Percentiles rank a stretch among this genome's conserved stretches.
Conservation (phyloP, 2,797 vertebrate genomes). For the Coreius guichenoti region DNA sequence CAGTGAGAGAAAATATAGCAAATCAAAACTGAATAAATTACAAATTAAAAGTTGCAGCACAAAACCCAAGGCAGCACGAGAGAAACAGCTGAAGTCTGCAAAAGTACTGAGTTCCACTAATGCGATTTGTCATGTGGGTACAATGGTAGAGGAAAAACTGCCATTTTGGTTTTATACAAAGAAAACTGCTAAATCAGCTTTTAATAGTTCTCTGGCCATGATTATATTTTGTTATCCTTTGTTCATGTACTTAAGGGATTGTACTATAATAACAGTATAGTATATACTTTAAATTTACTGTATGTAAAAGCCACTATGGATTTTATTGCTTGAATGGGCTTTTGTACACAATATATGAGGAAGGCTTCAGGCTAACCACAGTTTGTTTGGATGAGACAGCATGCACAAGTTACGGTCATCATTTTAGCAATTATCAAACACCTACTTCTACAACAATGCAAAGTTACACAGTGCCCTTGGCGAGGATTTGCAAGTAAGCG, state of each 20-base stretch:
- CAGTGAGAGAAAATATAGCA: slow-evolving; percentile 41
- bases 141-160: neutral
- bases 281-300: neutral
- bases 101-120: slow-evolving; percentile 1
- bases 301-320: slow-evolving; percentile 37
- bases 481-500: slow-evolving; percentile 38
- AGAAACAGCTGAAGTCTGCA: slow-evolving; percentile 29
- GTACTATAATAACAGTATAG: neutral
- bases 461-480: slow-evolving; percentile 29
- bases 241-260: neutral
- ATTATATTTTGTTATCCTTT: neutral
- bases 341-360: slow-evolving; percentile 33
- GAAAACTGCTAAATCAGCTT: neutral
- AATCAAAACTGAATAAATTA: slow-evolving; percentile 51
- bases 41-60: slow-evolving; percentile 41
- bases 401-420: slow-evolving; percentile 22
- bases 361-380: slow-evolving; percentile 38
- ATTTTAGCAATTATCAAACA: slow-evolving; percentile 45
- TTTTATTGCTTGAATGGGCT: slow-evolving; percentile 36
- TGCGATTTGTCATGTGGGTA: slow-evolving; percentile 1
- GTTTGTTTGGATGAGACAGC: slow-evolving; percentile 38
- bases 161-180: neutral
- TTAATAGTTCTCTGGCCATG: neutral
- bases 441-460: slow-evolving; percentile 29
- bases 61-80: slow-evolving; percentile 26